Evolutionary conservation across 2,797 vertebrate species (phyloP).

Genomic region (Micropoecilia bifurca): DNA sequence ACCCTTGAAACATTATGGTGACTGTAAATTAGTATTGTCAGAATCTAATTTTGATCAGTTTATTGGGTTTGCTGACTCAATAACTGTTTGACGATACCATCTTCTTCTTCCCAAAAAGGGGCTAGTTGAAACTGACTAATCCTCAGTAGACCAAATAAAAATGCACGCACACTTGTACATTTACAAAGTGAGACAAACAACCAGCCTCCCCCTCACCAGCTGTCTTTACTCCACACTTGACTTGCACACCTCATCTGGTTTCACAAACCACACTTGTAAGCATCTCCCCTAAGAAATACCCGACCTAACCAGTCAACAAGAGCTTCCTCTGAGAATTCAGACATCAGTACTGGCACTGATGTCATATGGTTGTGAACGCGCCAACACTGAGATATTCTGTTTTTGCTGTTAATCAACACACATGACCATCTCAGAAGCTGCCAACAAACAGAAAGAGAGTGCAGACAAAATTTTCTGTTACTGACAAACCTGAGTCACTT

Average conservation of each 20-base stretch:
- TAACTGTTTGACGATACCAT: not conserved
- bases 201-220: conserved; percentile 1
- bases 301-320: conserved; percentile 53
- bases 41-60: not conserved
- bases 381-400: conserved; percentile 15
- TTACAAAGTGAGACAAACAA: not conserved
- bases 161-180: not conserved
- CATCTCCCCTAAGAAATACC: conserved; percentile 49
- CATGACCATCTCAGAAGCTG: conserved; percentile 18
- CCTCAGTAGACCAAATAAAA: conserved; percentile 1
- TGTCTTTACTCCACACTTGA: conserved; percentile 41
- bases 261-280: conserved; percentile 44
- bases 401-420: conserved; percentile 33
- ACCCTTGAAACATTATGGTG: not conserved
- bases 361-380: conserved; percentile 5
- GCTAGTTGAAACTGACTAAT: not conserved
- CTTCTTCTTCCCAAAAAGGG: not conserved
- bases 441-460: conserved; percentile 51
- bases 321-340: conserved; percentile 40
- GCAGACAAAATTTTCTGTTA: conserved; percentile 35
- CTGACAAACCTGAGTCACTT: conserved; percentile 49
- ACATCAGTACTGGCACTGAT: conserved; percentile 26
- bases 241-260: conserved; percentile 53
- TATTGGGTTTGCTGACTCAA: not conserved
- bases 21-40: not conserved